Evolutionary conservation across 2,797 vertebrate genomes (phyloP), one percentile per base, ranked within the genome.

Genomic region (Iguana delicatissima): DNA sequence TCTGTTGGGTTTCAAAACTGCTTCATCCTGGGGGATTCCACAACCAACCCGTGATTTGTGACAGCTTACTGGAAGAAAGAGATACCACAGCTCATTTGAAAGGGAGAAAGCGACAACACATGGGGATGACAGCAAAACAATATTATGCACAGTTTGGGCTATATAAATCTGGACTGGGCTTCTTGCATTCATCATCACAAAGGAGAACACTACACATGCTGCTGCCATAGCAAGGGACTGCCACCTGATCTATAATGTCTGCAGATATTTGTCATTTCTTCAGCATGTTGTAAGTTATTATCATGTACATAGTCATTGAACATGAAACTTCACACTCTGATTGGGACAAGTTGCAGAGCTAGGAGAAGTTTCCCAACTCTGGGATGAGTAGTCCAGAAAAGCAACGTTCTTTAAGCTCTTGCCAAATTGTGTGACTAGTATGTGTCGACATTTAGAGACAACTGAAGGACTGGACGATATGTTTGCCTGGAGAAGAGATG

Each of bases 161-260:
- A 26, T 57, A 67, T 55, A 84, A 22, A 42, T 24, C 64, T 62
- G 32, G 38, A 4, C 38, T 62, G 22, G 7, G 50, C 32, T 29
- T 8, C 16, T 55, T 55, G 9, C 10, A 35, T 26, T 42, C 7
- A 42, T 13, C 9, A 26, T 67, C 13, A 3, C 22, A 12, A 14
- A n/a, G 38, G n/a, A 82, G 18, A 55, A 3, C 57, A 84, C 52
- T 77, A 84, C 13, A 91, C 92, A 81, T 91, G 86, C 91, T 89
- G 91, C 86, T 89, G 72, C 14, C 26, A 7, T 1, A 52, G 46
- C 59, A 84, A 87, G 14, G n/a, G 46, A 77, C 14, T 4, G 3
- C 24, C 42, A 4, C 57, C 46, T 64, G 22, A 74, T 57, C 10
- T 13, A 14, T 77, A 35, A 77, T 38, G 22, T 32, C 69, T 52